A percentile compares a stretch with the other conserved stretches of the same genome.
Conservation (phyloP, 1,140 invertebrate genomes). For the Sitobion miscanthi region DNA sequence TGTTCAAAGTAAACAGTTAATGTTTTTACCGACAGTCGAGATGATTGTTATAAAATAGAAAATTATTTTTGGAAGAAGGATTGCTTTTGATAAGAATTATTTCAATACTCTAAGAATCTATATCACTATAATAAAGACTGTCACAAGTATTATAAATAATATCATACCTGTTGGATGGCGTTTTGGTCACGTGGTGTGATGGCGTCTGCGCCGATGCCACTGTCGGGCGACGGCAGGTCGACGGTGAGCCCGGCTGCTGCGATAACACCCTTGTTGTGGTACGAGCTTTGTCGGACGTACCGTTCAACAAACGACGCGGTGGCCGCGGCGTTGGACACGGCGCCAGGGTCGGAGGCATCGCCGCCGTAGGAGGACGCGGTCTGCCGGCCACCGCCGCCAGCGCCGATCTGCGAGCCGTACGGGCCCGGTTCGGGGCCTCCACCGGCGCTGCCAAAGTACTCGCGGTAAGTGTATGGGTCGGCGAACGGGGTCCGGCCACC, state of each 20-base stretch:
- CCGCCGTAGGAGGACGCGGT: conserved; percentile 64
- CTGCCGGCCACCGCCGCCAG: conserved; percentile 61
- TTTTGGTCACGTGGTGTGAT: conserved; percentile 87
- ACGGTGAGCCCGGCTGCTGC: conserved; percentile 78
- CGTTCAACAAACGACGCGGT: conserved; percentile 67
- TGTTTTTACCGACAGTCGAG: no score
- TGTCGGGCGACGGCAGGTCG: conserved; percentile 89
- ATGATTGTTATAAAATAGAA: no score
- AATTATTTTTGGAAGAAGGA: no score
- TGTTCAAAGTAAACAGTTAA: no score
- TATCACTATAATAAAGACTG: no score
- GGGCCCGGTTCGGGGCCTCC: conserved; percentile 66
- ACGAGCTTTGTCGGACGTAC: conserved; percentile 66
- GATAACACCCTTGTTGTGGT: conserved; percentile 66
- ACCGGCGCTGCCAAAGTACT: conserved; percentile 65
- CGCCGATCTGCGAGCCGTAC: conserved; percentile 65
- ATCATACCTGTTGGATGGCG: conserved; percentile 83
- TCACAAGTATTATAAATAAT: background rate
- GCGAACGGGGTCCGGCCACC: conserved; percentile 61
- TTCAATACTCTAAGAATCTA: no score
- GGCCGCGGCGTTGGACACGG: conserved; percentile 60
- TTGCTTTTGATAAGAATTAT: no score
- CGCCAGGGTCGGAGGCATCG: conserved; percentile 62
- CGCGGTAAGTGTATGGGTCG: conserved; percentile 65
- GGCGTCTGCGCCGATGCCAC: conserved; percentile 87